A percentile compares a stretch with the other conserved stretches of the same genome.
Evolutionary conservation across 2,888 invertebrate species (phyloP).

Genomic region (Lydus trimaculatus): DNA sequence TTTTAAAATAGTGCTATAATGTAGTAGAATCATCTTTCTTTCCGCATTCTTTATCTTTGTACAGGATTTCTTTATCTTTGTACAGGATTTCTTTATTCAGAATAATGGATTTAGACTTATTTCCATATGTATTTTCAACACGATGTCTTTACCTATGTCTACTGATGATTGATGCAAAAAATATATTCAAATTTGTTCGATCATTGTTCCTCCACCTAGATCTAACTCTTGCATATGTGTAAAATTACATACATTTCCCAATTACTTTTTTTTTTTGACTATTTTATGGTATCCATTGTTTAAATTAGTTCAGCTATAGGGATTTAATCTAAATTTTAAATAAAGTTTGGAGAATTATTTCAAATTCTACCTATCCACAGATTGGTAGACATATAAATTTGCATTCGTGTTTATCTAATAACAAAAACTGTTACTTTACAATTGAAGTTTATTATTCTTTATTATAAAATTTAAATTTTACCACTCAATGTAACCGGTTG

Average conservation of each 20-base stretch:
- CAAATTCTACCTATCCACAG: neutral
- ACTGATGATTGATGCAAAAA: slow-evolving; percentile 29
- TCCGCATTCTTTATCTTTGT: slow-evolving; percentile 8
- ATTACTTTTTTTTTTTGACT: slow-evolving; percentile 12
- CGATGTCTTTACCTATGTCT: slow-evolving; percentile 20
- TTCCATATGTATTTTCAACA: slow-evolving; percentile 23
- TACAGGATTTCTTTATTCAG: slow-evolving; percentile 13
- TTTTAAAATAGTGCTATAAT: slow-evolving; percentile 8
- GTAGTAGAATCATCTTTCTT: slow-evolving; percentile 12
- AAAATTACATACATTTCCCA: slow-evolving; percentile 28
- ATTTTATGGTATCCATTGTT: slow-evolving; percentile 21
- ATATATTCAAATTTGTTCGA: slow-evolving; percentile 31
- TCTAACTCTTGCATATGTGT: slow-evolving; percentile 26
- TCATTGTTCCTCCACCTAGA: slow-evolving; percentile 25
- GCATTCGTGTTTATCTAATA: neutral
- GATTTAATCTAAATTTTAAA: slow-evolving; percentile 15
- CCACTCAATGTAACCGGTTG: neutral
- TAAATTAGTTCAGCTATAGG: slow-evolving; percentile 10
- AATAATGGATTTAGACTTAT: slow-evolving; percentile 17
- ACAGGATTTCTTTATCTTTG: slow-evolving; percentile 13
- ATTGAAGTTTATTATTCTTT: no score
- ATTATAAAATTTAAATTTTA: no score
- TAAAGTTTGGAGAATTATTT: slow-evolving; percentile 2
- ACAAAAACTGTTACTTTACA: no score
- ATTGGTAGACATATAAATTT: slow-evolving; percentile 6